Percentiles rank a stretch among this genome's conserved stretches.
phyloP scores from a whole-genome alignment of 2,113 vertebrate species.

The Microcebus murinus region DNA sequence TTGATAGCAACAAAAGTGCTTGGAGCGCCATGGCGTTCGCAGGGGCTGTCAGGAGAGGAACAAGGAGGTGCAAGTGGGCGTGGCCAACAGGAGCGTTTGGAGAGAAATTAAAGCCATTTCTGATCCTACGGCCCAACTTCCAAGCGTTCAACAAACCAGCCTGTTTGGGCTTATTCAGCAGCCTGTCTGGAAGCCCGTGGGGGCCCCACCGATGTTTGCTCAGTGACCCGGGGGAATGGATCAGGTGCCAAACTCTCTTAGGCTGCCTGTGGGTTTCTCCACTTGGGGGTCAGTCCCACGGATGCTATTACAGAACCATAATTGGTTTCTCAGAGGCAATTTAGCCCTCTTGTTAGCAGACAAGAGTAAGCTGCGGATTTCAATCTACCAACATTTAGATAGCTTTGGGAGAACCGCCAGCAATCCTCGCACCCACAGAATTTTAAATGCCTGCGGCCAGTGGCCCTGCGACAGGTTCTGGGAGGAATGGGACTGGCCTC shows the following conservation, averaged over 20 bases:
- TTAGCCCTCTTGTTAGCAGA: conserved; percentile 29
- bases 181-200: neutral
- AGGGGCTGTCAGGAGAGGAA: neutral
- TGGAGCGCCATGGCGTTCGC: neutral
- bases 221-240: accelerated
- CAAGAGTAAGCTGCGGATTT: neutral
- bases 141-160: neutral
- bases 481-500: neutral
- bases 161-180: neutral
- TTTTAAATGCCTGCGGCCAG: neutral
- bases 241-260: neutral
- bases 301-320: neutral
- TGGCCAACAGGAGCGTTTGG: neutral
- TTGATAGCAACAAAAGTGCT: neutral
- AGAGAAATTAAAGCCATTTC: neutral
- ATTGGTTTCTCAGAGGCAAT: conserved; percentile 51
- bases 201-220: neutral
- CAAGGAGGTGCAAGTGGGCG: neutral
- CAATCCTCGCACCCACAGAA: neutral
- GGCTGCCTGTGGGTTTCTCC: neutral
- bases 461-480: neutral
- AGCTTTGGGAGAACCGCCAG: neutral
- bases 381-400: conserved; percentile 6
- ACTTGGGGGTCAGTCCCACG: neutral
- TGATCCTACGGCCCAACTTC: no score